These are phyloP conservation scores for Ridgeia piscesae DNA, from an alignment of 1,140 invertebrate genomes.

Conservation along the genomic window DNA sequence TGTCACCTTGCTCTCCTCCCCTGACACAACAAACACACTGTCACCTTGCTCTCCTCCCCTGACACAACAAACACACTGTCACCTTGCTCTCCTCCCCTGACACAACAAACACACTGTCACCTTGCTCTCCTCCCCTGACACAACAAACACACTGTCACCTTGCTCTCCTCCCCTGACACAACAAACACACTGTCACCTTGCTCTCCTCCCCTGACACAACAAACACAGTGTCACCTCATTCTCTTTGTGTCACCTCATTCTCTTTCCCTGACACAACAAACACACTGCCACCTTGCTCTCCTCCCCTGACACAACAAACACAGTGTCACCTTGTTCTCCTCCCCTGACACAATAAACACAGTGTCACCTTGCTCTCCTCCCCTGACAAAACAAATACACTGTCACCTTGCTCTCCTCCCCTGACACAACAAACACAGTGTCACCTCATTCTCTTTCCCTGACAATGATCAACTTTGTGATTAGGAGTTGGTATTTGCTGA, in stretches of 20 bases:
- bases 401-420: not conserved
- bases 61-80: not conserved
- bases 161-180: not conserved
- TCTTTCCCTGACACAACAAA: too few relatives aligned
- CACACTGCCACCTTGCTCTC: not conserved
- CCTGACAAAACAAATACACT: not conserved
- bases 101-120: not conserved
- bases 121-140: not conserved
- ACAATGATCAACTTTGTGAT: not conserved
- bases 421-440: not conserved
- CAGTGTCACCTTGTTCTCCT: not conserved
- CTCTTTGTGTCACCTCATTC: too few relatives aligned
- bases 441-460: not conserved
- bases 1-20: not conserved
- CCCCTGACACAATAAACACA: not conserved
- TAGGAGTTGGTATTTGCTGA: too few relatives aligned
- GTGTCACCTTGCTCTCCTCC: not conserved
- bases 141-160: slow-evolving; percentile 8
- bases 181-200: not conserved
- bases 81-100: not conserved
- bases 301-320: not conserved
- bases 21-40: not conserved
- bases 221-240: not conserved
- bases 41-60: slow-evolving; percentile 46
- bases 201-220: not conserved